A percentile compares a stretch with the other conserved stretches of the same genome.
These are phyloP conservation scores for Phylloscopus trochiloides DNA, from an alignment of 2,113 vertebrate genomes.

Conservation along the genomic window DNA sequence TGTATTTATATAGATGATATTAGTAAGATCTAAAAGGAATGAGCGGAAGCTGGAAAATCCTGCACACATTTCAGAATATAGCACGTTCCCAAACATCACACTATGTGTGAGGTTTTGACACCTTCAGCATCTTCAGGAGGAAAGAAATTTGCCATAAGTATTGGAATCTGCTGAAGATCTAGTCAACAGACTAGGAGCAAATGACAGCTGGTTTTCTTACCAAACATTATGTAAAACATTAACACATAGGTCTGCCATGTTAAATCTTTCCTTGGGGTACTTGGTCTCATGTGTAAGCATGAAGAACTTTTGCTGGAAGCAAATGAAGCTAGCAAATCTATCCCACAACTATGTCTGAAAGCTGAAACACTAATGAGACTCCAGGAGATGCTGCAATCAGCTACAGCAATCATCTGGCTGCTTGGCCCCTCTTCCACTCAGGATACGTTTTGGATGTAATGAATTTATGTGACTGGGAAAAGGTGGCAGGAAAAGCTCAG, in stretches of 20 bases:
- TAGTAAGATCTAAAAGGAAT: conserved; percentile 13
- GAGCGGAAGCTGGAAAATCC: conserved; percentile 12
- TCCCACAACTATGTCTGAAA: neutral
- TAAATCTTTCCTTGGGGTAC: neutral
- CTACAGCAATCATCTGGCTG: neutral
- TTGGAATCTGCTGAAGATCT: neutral
- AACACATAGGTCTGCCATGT: neutral
- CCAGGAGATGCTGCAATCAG: neutral
- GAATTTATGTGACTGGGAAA: neutral
- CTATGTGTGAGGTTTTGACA: neutral
- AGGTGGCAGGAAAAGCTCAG: neutral
- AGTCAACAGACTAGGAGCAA: neutral
- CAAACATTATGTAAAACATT: conserved; percentile 18
- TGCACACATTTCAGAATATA: neutral
- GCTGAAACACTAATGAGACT: conserved; percentile 3
- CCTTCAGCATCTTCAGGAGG: neutral
- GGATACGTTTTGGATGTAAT: neutral
- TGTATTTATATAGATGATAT: neutral
- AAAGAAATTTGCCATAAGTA: neutral
- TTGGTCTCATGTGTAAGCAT: neutral
- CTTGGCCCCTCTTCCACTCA: neutral
- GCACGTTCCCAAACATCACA: neutral
- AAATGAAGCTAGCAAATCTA: conserved; percentile 29
- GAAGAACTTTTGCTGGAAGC: conserved; percentile 43
- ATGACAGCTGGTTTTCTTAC: conserved; percentile 1